Percentiles rank a stretch among this genome's conserved stretches.
These are phyloP conservation scores for Priocnemis perturbator DNA, from an alignment of 2,888 invertebrate genomes.

Conservation along the genomic window DNA sequence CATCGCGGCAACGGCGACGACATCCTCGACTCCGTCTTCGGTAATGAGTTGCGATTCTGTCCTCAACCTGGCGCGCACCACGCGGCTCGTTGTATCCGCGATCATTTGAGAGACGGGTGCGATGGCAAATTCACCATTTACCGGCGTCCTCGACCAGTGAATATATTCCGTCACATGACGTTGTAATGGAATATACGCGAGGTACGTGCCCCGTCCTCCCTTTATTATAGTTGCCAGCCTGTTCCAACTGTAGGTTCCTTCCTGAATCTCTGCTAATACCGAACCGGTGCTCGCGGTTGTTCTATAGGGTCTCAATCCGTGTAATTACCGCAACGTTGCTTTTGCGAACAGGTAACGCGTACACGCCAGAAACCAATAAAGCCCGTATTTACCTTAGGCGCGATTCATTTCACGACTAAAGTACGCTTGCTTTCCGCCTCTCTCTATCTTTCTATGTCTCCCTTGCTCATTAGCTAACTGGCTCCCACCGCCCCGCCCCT, in stretches of 20 bases:
- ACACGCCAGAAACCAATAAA: constrained; percentile 4
- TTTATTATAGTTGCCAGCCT: constrained; percentile 43
- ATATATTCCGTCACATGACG: constrained; percentile 46
- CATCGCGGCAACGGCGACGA: background rate
- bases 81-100: constrained; percentile 34
- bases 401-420: constrained; percentile 33
- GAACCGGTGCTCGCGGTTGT: constrained; percentile 33
- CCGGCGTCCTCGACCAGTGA: constrained; percentile 49
- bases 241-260: constrained; percentile 37
- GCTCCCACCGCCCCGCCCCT: too few species aligned
- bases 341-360: constrained; percentile 23
- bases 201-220: constrained; percentile 35
- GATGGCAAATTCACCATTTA: constrained; percentile 54
- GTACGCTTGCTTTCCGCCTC: background rate
- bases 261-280: constrained; percentile 43
- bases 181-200: constrained; percentile 42
- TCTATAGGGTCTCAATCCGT: constrained; percentile 48
- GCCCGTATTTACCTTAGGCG: constrained; percentile 31
- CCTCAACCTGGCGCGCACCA: constrained; percentile 14
- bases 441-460: too few species aligned
- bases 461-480: too few species aligned
- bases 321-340: constrained; percentile 49
- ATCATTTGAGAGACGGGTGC: constrained; percentile 37
- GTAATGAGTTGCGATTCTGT: constrained; percentile 45
- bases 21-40: background rate